A percentile compares a stretch with the other conserved stretches of the same genome.
Conservation (phyloP, 2,113 vertebrate species). For the Phoenicopterus ruber region DNA sequence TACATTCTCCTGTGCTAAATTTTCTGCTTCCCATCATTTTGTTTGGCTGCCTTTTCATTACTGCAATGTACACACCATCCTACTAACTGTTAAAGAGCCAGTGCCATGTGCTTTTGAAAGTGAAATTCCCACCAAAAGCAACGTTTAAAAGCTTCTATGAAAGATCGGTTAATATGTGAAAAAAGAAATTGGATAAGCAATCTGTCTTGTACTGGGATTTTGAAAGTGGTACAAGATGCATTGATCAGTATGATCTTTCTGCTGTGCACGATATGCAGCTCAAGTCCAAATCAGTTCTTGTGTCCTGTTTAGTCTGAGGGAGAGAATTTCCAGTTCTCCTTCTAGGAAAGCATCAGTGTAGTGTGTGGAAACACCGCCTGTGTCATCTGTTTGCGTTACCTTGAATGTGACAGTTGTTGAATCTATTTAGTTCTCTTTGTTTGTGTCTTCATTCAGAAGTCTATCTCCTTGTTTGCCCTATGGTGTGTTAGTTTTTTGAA, state of each 20-base stretch:
- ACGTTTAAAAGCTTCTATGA: not conserved
- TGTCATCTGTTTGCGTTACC: not conserved
- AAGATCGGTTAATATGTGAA: not conserved
- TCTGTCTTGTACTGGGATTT: not conserved
- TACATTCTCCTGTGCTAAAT: not conserved
- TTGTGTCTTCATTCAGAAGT: not conserved
- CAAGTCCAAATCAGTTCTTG: not conserved
- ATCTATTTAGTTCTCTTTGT: not conserved
- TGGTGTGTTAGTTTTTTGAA: not conserved
- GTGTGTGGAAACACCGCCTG: not conserved
- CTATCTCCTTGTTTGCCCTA: not conserved
- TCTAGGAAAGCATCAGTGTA: not conserved
- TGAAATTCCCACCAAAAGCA: not conserved
- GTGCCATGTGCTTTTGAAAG: not conserved
- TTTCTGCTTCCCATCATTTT: not conserved
- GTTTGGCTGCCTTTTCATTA: not conserved
- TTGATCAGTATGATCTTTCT: not conserved
- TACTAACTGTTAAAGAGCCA: not conserved
- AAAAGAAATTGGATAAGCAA: not conserved
- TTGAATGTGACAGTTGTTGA: not conserved
- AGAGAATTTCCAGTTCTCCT: not conserved
- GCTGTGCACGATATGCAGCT: not conserved
- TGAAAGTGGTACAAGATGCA: not conserved
- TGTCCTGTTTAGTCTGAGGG: not conserved
- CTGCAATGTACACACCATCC: accelerated